Conservation (phyloP, 2,797 vertebrate genomes). For the Leuciscus waleckii region DNA sequence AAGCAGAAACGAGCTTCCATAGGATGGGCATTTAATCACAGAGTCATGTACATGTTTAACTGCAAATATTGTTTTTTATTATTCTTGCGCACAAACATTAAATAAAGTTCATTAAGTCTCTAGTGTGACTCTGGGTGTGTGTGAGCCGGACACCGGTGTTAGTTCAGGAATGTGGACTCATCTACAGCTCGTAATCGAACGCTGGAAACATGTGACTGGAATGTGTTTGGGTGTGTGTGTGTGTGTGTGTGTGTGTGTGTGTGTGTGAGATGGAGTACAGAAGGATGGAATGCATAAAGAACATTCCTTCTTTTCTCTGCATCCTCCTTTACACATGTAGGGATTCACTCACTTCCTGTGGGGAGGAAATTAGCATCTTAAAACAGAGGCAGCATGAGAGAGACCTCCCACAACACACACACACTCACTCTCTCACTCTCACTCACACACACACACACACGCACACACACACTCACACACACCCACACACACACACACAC, state of each 20-base stretch:
- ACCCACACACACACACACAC: too few species aligned
- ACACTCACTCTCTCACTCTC: background rate
- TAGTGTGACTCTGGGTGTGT: background rate
- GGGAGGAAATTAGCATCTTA: conserved; percentile 76
- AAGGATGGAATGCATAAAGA: conserved; percentile 59
- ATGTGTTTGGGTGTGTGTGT: conserved; percentile 68
- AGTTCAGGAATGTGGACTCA: conserved; percentile 72
- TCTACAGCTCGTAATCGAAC: conserved; percentile 69
- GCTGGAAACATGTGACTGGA: conserved; percentile 69
- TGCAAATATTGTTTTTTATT: background rate
- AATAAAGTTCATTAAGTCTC: background rate
- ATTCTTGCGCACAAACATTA: background rate
- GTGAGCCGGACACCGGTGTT: conserved; percentile 26
- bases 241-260: conserved; percentile 55
- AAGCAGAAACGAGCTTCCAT: background rate
- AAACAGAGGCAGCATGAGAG: conserved; percentile 47
- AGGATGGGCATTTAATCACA: background rate
- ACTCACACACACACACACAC: too few species aligned
- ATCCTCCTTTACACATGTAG: conserved; percentile 65
- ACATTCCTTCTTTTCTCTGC: conserved; percentile 60
- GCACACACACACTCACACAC: too few species aligned
- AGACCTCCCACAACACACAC: conserved; percentile 57
- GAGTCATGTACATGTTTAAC: background rate
- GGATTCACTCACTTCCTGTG: conserved; percentile 70
- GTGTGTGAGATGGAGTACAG: conserved; percentile 37